phyloP scores from a whole-genome alignment of 2,888 invertebrate genomes.

The Bugula neritina region DNA sequence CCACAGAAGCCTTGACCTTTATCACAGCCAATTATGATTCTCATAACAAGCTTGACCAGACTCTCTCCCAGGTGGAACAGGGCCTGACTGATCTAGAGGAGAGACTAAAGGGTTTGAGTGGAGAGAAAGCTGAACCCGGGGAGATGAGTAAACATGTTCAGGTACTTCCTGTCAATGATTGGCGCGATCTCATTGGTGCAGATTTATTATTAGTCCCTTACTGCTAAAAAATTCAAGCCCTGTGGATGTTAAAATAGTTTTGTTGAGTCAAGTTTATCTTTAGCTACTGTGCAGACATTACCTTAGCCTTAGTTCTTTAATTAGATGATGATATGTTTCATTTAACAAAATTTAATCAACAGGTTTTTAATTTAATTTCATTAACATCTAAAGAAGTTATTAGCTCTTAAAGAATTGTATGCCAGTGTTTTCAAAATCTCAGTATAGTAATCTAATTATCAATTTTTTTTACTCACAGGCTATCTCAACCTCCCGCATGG shows the following conservation, averaged over 20 bases:
- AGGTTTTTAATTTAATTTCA: too few relatives aligned
- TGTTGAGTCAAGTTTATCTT: too few relatives aligned
- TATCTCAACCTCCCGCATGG: background rate
- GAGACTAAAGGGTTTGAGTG: background rate
- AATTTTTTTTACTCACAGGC: background rate
- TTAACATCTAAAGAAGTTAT: too few relatives aligned
- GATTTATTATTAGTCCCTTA: too few relatives aligned
- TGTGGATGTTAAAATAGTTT: too few relatives aligned
- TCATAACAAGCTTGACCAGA: background rate
- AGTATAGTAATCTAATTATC: background rate
- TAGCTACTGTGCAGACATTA: too few relatives aligned
- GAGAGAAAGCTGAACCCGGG: background rate
- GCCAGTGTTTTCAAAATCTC: background rate
- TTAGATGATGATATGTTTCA: too few relatives aligned
- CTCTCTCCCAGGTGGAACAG: conserved; percentile 1
- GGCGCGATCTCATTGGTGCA: too few relatives aligned
- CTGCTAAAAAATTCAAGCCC: too few relatives aligned
- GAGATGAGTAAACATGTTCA: background rate
- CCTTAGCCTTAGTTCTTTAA: too few relatives aligned
- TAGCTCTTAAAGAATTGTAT: background rate
- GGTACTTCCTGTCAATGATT: background rate
- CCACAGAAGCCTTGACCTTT: background rate
- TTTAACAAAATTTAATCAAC: too few relatives aligned
- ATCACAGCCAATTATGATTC: background rate
- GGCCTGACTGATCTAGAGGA: conserved; percentile 7